Evolutionary conservation across 2,888 invertebrate genomes (phyloP).

Genomic region (Drymonia ruficornis): DNA sequence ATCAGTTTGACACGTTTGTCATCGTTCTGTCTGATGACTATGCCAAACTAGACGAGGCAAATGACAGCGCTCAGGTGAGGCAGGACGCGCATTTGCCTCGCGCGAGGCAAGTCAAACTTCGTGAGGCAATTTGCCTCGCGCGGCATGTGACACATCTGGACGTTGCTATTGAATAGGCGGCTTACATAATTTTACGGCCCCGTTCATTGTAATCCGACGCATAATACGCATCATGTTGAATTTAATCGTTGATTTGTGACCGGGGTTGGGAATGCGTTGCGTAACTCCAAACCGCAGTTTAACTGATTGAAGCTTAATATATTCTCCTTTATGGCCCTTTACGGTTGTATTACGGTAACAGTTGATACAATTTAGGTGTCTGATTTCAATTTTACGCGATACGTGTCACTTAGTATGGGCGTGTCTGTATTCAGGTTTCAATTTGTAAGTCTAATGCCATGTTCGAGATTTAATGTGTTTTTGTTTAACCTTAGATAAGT

Average conservation of each 20-base stretch:
- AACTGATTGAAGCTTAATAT: slow-evolving; percentile 39
- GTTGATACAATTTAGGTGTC: slow-evolving; percentile 2
- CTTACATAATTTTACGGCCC: slow-evolving; percentile 30
- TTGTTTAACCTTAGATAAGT: neutral
- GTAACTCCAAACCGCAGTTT: slow-evolving; percentile 36
- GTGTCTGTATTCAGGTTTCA: neutral
- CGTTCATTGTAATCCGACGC: slow-evolving; percentile 56
- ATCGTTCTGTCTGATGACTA: too few relatives aligned
- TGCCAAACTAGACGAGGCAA: too few relatives aligned
- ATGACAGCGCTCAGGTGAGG: too few relatives aligned
- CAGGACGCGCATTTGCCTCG: too few relatives aligned
- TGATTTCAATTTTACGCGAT: slow-evolving; percentile 4
- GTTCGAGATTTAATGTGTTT: neutral
- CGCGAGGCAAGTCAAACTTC: too few relatives aligned
- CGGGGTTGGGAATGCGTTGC: slow-evolving; percentile 50
- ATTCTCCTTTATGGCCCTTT: slow-evolving; percentile 31
- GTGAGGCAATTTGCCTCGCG: too few relatives aligned
- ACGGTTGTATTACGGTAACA: neutral
- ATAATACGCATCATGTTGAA: slow-evolving; percentile 59
- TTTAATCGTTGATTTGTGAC: slow-evolving; percentile 68
- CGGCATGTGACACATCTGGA: too few relatives aligned
- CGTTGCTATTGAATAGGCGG: neutral
- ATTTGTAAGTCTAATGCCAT: neutral
- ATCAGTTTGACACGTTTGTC: too few relatives aligned
- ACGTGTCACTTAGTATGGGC: neutral